Percentiles rank a stretch among this genome's conserved stretches.
phyloP scores from a whole-genome alignment of 2,113 vertebrate genomes.

The Penelope pileata region DNA sequence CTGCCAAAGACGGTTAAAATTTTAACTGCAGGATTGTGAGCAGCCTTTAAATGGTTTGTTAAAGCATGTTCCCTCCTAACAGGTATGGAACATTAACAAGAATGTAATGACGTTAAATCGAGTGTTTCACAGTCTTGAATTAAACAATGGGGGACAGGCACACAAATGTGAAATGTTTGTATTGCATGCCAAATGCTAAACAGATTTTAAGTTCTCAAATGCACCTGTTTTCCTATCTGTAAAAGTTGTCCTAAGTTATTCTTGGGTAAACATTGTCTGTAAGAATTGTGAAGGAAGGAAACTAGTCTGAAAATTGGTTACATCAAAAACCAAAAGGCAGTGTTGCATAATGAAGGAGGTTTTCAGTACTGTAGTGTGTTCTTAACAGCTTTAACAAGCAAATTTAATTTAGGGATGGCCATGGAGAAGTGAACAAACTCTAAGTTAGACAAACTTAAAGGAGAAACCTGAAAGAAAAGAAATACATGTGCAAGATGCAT shows the following conservation, averaged over 20 bases:
- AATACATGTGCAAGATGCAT: neutral
- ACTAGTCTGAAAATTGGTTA: neutral
- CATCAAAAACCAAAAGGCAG: neutral
- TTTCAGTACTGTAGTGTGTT: neutral
- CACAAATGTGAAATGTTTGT: constrained; percentile 26
- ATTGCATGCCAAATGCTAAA: neutral
- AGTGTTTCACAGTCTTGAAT: constrained; percentile 10
- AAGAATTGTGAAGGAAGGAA: neutral
- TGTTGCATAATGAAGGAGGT: neutral
- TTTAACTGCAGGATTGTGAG: constrained; percentile 31
- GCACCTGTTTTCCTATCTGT: constrained; percentile 20
- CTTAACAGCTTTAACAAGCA: too few relatives aligned
- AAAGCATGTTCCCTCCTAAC: constrained; percentile 23
- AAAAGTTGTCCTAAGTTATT: constrained; percentile 31
- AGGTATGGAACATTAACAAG: constrained; percentile 19
- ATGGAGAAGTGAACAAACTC: neutral
- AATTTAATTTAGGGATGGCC: neutral
- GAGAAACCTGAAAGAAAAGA: neutral
- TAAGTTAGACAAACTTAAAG: neutral
- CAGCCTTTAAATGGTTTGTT: constrained; percentile 45
- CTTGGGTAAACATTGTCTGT: constrained; percentile 17
- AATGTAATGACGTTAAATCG: constrained; percentile 24
- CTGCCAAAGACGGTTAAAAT: constrained; percentile 31
- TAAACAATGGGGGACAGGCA: constrained; percentile 20
- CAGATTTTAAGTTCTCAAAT: constrained; percentile 25